Conservation (phyloP, 2,797 vertebrate genomes). For the Cercopithecus neglectus region DNA sequence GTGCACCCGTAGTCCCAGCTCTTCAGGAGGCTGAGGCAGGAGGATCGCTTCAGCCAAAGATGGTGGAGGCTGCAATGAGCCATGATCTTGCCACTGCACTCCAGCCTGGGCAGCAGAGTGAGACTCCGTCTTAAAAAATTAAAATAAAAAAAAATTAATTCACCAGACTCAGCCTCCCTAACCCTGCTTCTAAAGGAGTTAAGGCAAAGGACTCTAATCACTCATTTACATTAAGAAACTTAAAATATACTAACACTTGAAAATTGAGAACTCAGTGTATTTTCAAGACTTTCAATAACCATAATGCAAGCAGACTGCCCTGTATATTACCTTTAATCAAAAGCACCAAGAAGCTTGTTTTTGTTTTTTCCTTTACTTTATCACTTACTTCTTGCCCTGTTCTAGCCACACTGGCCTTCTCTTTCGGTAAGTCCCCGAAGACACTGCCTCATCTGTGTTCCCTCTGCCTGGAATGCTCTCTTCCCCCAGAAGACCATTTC, state of each 20-base stretch:
- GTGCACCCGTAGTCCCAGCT: no score
- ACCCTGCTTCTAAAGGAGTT: not conserved
- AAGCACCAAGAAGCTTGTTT: not conserved
- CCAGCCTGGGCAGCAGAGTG: not conserved
- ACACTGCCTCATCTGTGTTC: not conserved
- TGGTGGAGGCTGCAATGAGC: not conserved
- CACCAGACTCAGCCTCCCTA: not conserved
- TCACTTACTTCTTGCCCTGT: not conserved
- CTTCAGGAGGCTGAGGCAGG: no score
- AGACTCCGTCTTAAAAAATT: not conserved
- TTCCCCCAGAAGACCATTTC: not conserved
- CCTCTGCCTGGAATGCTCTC: not conserved
- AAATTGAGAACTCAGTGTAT: slow-evolving; percentile 44
- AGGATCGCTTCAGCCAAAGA: no score
- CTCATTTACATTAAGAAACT: slow-evolving; percentile 5
- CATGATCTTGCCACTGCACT: not conserved
- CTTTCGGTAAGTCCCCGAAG: not conserved
- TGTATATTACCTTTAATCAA: slow-evolving; percentile 40
- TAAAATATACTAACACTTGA: slow-evolving; percentile 44
- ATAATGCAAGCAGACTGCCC: not conserved
- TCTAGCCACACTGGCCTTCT: not conserved
- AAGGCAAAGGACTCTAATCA: slow-evolving; percentile 40
- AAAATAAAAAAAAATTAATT: not conserved
- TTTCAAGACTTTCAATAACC: slow-evolving; percentile 48
- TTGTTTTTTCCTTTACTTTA: not conserved